These are phyloP conservation scores for Mormyrus proboscirostris DNA, from an alignment of 2,797 vertebrate genomes.

Conservation along the genomic window DNA sequence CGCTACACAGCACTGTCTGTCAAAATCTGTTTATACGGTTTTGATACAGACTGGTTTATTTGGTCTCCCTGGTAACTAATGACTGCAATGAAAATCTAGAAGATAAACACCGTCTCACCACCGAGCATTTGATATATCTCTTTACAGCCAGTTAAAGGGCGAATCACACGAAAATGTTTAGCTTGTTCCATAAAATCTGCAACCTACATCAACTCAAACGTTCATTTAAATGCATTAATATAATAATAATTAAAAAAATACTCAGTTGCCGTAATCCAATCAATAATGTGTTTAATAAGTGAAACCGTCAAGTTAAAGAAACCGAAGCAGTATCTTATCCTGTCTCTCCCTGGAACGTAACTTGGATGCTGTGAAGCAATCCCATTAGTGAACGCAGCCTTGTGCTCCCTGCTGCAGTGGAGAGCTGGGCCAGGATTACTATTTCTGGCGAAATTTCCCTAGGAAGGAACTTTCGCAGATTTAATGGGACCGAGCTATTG, in stretches of 20 bases:
- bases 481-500: slow-evolving; percentile 97
- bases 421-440: slow-evolving; percentile 78
- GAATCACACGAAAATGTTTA: not conserved
- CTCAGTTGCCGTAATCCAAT: not conserved
- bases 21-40: not conserved
- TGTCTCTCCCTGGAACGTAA: slow-evolving; percentile 68
- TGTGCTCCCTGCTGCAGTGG: slow-evolving; percentile 77
- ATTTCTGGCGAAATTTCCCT: slow-evolving; percentile 92
- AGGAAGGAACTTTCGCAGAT: slow-evolving; percentile 96
- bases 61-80: not conserved
- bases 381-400: slow-evolving; percentile 80
- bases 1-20: not conserved
- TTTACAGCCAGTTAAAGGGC: not conserved
- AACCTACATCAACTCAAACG: not conserved
- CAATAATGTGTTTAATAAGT: not conserved
- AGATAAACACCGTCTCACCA: not conserved
- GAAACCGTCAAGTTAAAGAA: slow-evolving; percentile 22
- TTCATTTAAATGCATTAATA: not conserved
- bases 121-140: not conserved
- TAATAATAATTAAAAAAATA: not conserved
- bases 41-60: not conserved
- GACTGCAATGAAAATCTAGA: not conserved
- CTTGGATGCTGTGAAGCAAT: slow-evolving; percentile 83
- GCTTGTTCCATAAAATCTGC: not conserved
- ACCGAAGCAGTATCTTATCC: slow-evolving; percentile 62